Conservation (phyloP, 2,888 invertebrate genomes). For the Thalpophila matura region DNA sequence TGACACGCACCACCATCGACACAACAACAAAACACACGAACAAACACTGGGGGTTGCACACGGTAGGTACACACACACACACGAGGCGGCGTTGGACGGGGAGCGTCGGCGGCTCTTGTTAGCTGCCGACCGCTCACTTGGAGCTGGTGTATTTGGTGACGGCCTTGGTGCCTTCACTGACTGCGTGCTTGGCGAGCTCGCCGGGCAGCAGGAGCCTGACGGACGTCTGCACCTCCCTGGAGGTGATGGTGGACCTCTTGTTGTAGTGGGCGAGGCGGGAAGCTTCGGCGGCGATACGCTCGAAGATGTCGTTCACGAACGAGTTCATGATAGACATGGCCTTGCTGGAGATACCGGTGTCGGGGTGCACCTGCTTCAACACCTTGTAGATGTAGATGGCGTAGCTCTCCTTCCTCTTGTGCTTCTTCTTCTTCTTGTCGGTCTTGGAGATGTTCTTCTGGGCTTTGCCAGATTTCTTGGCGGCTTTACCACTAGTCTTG, state of each 20-base stretch:
- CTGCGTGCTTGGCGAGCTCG: slow-evolving; percentile 93
- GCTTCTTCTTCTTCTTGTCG: slow-evolving; percentile 90
- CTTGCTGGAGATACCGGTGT: slow-evolving; percentile 88
- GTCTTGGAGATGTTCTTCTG: slow-evolving; percentile 90
- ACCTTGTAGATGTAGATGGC: slow-evolving; percentile 92
- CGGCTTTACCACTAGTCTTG: slow-evolving; percentile 80
- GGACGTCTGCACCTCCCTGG: slow-evolving; percentile 93
- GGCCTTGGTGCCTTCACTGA: slow-evolving; percentile 92
- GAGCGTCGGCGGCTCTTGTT: slow-evolving; percentile 5
- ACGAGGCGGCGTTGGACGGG: neutral
- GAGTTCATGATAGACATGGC: slow-evolving; percentile 94
- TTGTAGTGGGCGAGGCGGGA: slow-evolving; percentile 92
- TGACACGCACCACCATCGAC: slow-evolving; percentile 9
- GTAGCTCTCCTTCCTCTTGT: slow-evolving; percentile 91
- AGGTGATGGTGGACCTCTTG: slow-evolving; percentile 92
- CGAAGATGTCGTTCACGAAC: slow-evolving; percentile 94
- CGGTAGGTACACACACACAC: slow-evolving; percentile 3
- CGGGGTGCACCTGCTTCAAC: slow-evolving; percentile 92
- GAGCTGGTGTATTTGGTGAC: slow-evolving; percentile 91
- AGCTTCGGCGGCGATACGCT: slow-evolving; percentile 92
- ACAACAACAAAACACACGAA: slow-evolving; percentile 4
- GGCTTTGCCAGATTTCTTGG: slow-evolving; percentile 90
- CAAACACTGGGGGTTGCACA: slow-evolving; percentile 9
- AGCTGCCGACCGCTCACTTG: slow-evolving; percentile 64
- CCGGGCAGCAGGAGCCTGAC: slow-evolving; percentile 92